Percentiles rank a stretch among this genome's conserved stretches.
phyloP scores from a whole-genome alignment of 2,113 vertebrate species.

The Melanotaenia duboulayi region DNA sequence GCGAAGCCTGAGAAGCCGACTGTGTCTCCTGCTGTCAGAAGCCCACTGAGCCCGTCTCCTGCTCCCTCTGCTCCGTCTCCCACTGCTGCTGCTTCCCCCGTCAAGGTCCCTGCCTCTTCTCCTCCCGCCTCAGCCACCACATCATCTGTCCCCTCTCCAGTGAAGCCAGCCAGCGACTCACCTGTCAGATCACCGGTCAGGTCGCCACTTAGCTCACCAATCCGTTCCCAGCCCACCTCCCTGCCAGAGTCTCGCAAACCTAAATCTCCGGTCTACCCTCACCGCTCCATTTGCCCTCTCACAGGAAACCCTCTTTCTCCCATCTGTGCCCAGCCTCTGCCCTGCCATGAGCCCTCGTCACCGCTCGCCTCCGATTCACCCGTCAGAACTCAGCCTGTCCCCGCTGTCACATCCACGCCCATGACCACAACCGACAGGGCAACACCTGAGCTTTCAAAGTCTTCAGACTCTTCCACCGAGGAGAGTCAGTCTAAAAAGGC shows the following conservation, averaged over 20 bases:
- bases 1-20: slow-evolving; percentile 54
- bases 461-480: slow-evolving; percentile 74
- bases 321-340: slow-evolving; percentile 91
- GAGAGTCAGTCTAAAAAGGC: slow-evolving; percentile 86
- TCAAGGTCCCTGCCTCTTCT: slow-evolving; percentile 52
- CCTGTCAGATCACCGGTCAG: slow-evolving; percentile 14
- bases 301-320: slow-evolving; percentile 83
- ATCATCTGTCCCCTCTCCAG: slow-evolving; percentile 42
- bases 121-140: slow-evolving; percentile 10
- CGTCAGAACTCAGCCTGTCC: slow-evolving; percentile 89
- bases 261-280: slow-evolving; percentile 74
- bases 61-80: slow-evolving; percentile 48
- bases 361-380: slow-evolving; percentile 86
- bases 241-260: slow-evolving; percentile 81
- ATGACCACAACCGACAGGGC: slow-evolving; percentile 76
- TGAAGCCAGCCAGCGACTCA: slow-evolving; percentile 16
- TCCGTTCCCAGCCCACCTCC: slow-evolving; percentile 86
- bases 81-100: slow-evolving; percentile 40
- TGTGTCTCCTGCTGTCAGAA: slow-evolving; percentile 54
- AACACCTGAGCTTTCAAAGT: slow-evolving; percentile 59
- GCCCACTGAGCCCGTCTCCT: slow-evolving; percentile 49
- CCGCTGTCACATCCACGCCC: slow-evolving; percentile 89
- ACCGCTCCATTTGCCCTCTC: slow-evolving; percentile 72
- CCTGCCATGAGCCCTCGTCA: slow-evolving; percentile 85
- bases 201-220: slow-evolving; percentile 71